phyloP scores from a whole-genome alignment of 64 coral and sea anemone species.

The Montipora capricornis region DNA sequence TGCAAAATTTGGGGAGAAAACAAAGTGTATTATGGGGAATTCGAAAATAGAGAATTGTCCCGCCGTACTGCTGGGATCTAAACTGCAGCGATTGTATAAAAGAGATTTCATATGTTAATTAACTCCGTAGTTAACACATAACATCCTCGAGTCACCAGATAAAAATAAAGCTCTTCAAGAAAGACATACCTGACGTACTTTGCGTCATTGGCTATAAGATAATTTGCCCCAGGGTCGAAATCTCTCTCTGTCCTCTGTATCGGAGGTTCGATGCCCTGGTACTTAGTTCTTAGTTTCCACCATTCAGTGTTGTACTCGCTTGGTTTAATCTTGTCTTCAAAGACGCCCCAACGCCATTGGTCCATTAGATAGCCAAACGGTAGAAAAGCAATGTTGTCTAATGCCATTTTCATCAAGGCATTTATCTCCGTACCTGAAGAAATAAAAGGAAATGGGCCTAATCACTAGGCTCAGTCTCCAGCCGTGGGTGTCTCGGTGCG shows the following conservation, averaged over 20 bases:
- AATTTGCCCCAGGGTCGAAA: slow-evolving; percentile 87
- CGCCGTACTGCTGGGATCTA: no score
- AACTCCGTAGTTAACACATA: no score
- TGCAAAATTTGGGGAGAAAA: no score
- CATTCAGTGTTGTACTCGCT: slow-evolving; percentile 67
- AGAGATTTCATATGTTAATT: no score
- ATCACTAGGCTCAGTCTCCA: no score
- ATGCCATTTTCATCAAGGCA: slow-evolving; percentile 76
- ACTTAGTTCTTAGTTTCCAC: slow-evolving; percentile 75
- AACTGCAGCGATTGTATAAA: no score
- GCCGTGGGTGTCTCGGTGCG: no score
- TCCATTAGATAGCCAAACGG: slow-evolving; percentile 84
- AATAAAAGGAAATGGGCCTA: neutral
- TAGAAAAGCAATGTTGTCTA: slow-evolving; percentile 56
- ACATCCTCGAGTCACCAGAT: no score
- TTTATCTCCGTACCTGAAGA: slow-evolving; percentile 68
- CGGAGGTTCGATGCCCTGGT: slow-evolving; percentile 84
- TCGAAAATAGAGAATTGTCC: no score
- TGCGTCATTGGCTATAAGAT: slow-evolving; percentile 67
- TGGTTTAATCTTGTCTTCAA: slow-evolving; percentile 60
- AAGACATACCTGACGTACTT: slow-evolving; percentile 69
- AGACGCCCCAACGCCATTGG: slow-evolving; percentile 86
- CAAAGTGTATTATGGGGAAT: no score
- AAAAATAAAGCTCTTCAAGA: no score
- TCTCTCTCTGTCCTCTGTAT: slow-evolving; percentile 41